Evolutionary conservation across 2,113 vertebrate genomes (phyloP).

Genomic region (Rhynchopsitta pachyrhyncha): DNA sequence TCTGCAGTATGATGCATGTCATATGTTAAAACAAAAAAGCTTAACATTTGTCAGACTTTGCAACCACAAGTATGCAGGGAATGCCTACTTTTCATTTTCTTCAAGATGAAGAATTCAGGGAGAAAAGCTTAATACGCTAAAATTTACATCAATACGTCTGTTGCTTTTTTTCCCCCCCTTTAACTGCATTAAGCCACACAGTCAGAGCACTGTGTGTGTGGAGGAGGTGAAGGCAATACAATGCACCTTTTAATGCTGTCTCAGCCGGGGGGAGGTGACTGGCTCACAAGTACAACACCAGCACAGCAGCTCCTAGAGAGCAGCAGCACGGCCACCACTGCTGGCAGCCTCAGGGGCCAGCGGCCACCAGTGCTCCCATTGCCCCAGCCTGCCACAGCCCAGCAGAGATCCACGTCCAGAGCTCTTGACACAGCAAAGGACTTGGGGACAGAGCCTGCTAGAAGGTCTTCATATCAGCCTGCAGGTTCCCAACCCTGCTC

Average conservation of each 20-base stretch:
- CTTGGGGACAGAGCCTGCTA: background rate
- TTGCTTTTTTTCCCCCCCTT: background rate
- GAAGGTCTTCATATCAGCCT: background rate
- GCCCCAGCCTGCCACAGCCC: accelerated
- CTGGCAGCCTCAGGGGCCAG: background rate
- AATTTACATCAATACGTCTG: background rate
- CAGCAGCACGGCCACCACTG: background rate
- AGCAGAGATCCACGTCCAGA: background rate
- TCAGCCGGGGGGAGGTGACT: background rate
- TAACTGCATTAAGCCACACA: background rate
- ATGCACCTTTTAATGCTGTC: constrained; percentile 33
- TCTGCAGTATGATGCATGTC: constrained; percentile 69
- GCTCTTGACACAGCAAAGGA: background rate
- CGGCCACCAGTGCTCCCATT: accelerated
- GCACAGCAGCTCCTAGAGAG: background rate
- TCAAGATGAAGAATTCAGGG: constrained; percentile 50
- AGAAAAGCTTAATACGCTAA: constrained; percentile 31
- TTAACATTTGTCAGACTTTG: constrained; percentile 67
- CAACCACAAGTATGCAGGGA: constrained; percentile 67
- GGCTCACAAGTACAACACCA: background rate
- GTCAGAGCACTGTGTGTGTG: background rate
- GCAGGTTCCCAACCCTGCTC: background rate
- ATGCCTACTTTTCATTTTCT: constrained; percentile 69
- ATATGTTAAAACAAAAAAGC: constrained; percentile 73
- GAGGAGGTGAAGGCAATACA: constrained; percentile 58